Evolutionary conservation across 2,797 vertebrate species (phyloP).

Genomic region (Melanotaenia pygmaea): DNA sequence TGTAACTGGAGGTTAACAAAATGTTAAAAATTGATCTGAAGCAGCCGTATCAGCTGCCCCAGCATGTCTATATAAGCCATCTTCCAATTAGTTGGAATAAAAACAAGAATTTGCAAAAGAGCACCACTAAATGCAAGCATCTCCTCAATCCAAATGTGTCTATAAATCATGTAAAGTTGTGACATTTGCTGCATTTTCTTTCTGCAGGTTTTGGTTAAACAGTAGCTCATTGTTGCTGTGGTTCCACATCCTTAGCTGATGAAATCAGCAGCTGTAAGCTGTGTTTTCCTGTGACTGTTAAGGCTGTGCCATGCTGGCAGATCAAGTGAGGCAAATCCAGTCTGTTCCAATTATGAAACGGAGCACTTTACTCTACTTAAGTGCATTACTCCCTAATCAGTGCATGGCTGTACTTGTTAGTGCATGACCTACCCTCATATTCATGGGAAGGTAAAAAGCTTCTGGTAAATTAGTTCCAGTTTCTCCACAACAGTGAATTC

Average conservation of each 20-base stretch:
- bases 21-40: constrained; percentile 1
- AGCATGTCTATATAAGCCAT: background rate
- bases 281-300: constrained; percentile 54
- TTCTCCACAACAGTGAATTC: constrained; percentile 33
- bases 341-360: constrained; percentile 73
- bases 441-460: constrained; percentile 54
- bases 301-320: constrained; percentile 63
- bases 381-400: constrained; percentile 80
- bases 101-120: background rate
- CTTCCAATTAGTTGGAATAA: background rate
- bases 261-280: constrained; percentile 69
- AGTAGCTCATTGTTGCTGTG: constrained; percentile 52
- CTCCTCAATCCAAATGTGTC: background rate
- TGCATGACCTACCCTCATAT: constrained; percentile 55
- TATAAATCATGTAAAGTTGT: background rate
- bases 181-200: constrained; percentile 14
- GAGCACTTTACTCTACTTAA: constrained; percentile 76
- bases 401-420: constrained; percentile 71
- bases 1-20: background rate
- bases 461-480: constrained; percentile 49
- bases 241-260: constrained; percentile 51
- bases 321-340: constrained; percentile 67
- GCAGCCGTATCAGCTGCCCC: background rate
- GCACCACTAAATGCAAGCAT: constrained; percentile 6
- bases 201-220: constrained; percentile 30